Evolutionary conservation across 2,888 invertebrate genomes (phyloP).

Genomic region (Bombylius discolor): DNA sequence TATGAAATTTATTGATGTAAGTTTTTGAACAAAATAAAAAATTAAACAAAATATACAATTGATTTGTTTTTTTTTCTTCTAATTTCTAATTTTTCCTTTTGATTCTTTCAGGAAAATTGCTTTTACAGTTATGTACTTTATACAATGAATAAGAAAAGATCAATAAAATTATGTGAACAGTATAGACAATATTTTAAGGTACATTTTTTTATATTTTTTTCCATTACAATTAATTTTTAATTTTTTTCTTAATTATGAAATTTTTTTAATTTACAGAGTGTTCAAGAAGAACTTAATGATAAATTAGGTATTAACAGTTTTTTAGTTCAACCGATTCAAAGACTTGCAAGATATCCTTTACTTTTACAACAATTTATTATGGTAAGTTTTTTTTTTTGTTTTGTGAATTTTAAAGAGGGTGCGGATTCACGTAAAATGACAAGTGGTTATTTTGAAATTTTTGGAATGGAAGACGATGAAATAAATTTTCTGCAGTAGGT

Average conservation of each 20-base stretch:
- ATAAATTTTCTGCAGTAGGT: no score
- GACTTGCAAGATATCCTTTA: constrained; percentile 34
- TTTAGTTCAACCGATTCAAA: constrained; percentile 34
- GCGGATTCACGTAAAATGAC: no score
- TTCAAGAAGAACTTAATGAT: constrained; percentile 31
- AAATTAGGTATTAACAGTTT: constrained; percentile 36
- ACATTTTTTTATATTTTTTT: not conserved
- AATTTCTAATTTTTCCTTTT: not conserved
- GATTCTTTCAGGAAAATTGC: constrained; percentile 24
- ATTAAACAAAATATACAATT: no score
- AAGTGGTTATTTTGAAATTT: no score
- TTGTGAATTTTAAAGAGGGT: no score
- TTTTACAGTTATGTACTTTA: constrained; percentile 35
- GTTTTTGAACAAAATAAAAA: constrained; percentile 11
- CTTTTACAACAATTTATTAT: constrained; percentile 31
- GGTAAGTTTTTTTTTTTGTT: constrained; percentile 17
- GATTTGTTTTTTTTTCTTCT: not conserved
- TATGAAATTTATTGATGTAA: constrained; percentile 29
- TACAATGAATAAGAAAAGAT: constrained; percentile 35
- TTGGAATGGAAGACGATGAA: no score
- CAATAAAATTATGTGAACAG: constrained; percentile 30
- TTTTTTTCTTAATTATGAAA: not conserved
- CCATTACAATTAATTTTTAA: not conserved
- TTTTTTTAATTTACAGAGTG: constrained; percentile 21
- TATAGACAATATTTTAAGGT: not conserved